Evolutionary conservation across 1,140 invertebrate species (phyloP).

Genomic region (Eupristina koningsbergeri): DNA sequence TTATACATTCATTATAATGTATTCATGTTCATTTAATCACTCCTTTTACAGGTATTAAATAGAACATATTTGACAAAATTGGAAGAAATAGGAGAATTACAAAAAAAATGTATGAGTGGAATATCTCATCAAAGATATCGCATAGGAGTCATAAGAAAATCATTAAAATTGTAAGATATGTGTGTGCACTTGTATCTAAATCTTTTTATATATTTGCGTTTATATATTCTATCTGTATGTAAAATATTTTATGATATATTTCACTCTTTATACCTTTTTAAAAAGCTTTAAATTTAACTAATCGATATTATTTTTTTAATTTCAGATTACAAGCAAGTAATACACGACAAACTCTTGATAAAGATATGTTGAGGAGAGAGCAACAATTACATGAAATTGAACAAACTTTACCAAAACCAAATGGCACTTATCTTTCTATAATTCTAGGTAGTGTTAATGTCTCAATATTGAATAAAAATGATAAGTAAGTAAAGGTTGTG

Average conservation of each 20-base stretch:
- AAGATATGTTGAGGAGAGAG: slow-evolving; percentile 84
- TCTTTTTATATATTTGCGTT: too few relatives aligned
- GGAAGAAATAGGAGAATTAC: slow-evolving; percentile 86
- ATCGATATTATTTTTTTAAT: slow-evolving; percentile 37
- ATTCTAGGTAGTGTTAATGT: slow-evolving; percentile 97
- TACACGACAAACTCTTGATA: slow-evolving; percentile 73
- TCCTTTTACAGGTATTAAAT: slow-evolving; percentile 80
- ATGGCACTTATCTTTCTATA: slow-evolving; percentile 92
- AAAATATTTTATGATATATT: neutral
- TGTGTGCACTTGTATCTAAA: too few relatives aligned
- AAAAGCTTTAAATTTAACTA: neutral
- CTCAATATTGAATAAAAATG: slow-evolving; percentile 96
- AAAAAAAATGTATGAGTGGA: slow-evolving; percentile 90
- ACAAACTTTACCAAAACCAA: slow-evolving; percentile 88
- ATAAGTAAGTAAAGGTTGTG: slow-evolving; percentile 83
- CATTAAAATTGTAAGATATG: slow-evolving; percentile 84
- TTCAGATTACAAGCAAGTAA: slow-evolving; percentile 62
- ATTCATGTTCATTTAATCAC: slow-evolving; percentile 38
- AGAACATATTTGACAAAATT: slow-evolving; percentile 88
- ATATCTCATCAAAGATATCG: slow-evolving; percentile 92
- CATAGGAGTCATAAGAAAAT: slow-evolving; percentile 84
- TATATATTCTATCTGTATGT: too few relatives aligned
- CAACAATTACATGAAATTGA: slow-evolving; percentile 89
- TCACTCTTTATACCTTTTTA: neutral
- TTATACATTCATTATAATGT: neutral